phyloP scores from a whole-genome alignment of 2,888 invertebrate species.

The Ramazzottius varieornatus region DNA sequence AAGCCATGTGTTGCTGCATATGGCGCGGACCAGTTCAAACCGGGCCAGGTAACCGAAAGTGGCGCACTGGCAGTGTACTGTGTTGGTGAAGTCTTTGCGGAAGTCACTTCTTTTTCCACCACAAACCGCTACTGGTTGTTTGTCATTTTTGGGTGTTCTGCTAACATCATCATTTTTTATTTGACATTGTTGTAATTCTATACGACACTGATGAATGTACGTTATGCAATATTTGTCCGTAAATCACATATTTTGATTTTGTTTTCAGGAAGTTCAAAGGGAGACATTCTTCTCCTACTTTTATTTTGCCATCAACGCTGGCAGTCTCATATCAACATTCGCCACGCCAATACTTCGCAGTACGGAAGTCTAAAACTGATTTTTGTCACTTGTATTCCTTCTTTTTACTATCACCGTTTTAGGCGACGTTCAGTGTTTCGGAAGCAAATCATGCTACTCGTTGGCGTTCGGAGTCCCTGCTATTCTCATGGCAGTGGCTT shows the following conservation, averaged over 20 bases:
- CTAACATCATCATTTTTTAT: no score
- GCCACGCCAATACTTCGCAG: conserved; percentile 59
- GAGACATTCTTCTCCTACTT: conserved; percentile 71
- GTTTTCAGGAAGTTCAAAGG: conserved; percentile 39
- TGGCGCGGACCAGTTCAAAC: conserved; percentile 69
- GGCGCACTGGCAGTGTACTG: no score
- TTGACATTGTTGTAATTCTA: no score
- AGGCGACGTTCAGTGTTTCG: conserved; percentile 46
- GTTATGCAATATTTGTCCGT: no score
- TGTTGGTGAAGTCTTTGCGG: no score
- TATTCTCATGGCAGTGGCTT: conserved; percentile 49
- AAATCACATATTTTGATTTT: no score
- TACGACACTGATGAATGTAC: no score
- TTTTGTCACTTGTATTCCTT: background rate
- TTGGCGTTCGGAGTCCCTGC: conserved; percentile 71
- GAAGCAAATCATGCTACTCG: conserved; percentile 46
- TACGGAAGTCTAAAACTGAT: conserved; percentile 10
- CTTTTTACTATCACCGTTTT: background rate
- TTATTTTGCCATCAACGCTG: conserved; percentile 69
- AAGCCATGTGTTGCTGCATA: conserved; percentile 85
- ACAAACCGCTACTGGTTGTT: no score
- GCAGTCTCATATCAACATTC: conserved; percentile 60
- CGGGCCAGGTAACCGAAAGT: conserved; percentile 20
- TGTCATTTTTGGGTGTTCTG: no score
- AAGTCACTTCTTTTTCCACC: no score